Conservation (phyloP, 2,888 invertebrate species). For the Pimpla rufipes region DNA sequence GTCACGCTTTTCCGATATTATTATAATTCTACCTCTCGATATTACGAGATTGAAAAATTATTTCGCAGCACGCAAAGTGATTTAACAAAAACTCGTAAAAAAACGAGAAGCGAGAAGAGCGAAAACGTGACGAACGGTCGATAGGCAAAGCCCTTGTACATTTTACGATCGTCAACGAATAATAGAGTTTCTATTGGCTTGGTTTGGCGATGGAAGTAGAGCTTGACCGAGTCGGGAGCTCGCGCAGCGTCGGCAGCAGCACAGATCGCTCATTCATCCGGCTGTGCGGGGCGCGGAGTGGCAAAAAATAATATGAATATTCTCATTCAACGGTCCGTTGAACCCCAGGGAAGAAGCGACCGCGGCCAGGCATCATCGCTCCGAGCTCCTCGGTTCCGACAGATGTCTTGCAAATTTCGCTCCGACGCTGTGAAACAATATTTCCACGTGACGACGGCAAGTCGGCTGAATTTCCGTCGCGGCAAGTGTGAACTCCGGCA, state of each 20-base stretch:
- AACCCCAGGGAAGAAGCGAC: constrained; percentile 49
- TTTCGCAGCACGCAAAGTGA: background rate
- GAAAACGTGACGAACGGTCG: constrained; percentile 19
- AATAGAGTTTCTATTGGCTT: constrained; percentile 53
- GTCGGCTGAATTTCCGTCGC: background rate
- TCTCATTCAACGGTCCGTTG: constrained; percentile 68
- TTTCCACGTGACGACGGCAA: constrained; percentile 16
- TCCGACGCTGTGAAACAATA: constrained; percentile 16
- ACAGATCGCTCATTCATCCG: constrained; percentile 69
- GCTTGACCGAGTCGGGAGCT: constrained; percentile 64
- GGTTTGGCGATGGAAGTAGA: constrained; percentile 61
- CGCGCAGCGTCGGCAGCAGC: constrained; percentile 46
- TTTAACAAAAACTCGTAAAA: background rate
- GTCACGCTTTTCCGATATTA: too few relatives aligned
- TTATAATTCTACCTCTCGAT: too few relatives aligned
- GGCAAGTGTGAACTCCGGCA: background rate
- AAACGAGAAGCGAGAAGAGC: background rate
- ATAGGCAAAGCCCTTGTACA: constrained; percentile 17
- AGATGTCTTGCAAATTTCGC: constrained; percentile 64
- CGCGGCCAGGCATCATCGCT: constrained; percentile 34
- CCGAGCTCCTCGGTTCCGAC: constrained; percentile 43
- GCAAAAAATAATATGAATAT: constrained; percentile 64
- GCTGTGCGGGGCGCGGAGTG: constrained; percentile 47
- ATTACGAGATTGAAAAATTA: background rate
- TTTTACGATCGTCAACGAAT: constrained; percentile 51